Conservation (phyloP, 2,797 vertebrate genomes). For the Tangara arthus region DNA sequence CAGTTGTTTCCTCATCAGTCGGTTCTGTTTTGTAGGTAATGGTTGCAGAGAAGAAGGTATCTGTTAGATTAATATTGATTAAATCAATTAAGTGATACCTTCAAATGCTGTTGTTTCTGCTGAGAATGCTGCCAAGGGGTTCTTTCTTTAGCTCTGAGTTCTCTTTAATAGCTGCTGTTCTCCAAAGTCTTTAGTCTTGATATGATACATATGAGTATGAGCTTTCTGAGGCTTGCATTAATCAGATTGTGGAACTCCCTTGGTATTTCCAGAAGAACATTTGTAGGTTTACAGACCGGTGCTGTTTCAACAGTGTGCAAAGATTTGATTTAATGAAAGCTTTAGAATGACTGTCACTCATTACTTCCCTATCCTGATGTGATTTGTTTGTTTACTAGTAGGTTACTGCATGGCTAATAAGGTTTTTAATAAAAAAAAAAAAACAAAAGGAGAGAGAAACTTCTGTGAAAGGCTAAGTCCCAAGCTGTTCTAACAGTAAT, state of each 20-base stretch:
- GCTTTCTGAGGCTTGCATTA: background rate
- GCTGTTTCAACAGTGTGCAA: background rate
- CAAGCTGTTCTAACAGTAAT: background rate
- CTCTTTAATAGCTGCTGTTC: background rate
- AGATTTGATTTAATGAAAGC: background rate
- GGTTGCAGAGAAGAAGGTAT: background rate
- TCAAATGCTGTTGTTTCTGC: background rate
- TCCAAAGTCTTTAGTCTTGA: background rate
- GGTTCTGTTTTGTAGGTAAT: background rate
- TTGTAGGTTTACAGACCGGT: background rate
- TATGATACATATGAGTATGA: background rate
- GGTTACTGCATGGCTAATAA: background rate
- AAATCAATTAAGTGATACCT: background rate
- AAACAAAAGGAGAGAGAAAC: background rate
- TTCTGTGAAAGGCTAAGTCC: background rate
- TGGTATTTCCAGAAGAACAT: background rate
- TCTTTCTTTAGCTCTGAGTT: background rate
- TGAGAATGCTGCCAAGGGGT: background rate
- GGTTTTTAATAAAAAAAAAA: background rate
- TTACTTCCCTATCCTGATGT: background rate
- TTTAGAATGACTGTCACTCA: background rate
- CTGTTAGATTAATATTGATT: background rate
- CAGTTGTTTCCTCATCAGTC: background rate
- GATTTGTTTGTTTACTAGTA: background rate
- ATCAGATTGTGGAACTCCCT: background rate